phyloP scores from a whole-genome alignment of 2,888 invertebrate species.

The Ligdia adustata region DNA sequence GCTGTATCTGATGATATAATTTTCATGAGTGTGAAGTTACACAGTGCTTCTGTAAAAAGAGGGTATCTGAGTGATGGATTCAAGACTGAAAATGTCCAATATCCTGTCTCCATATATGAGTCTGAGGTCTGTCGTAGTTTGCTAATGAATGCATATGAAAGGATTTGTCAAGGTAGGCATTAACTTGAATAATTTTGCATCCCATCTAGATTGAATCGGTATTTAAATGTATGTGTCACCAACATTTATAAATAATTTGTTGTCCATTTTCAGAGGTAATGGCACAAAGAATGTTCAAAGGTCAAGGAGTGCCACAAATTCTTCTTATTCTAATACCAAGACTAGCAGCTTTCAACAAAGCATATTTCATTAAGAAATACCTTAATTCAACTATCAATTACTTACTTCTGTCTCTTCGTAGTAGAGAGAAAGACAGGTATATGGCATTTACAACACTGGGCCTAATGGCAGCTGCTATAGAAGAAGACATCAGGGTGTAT shows the following conservation, averaged over 20 bases:
- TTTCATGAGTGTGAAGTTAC: slow-evolving; percentile 83
- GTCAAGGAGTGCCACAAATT: slow-evolving; percentile 93
- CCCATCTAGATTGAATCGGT: no score
- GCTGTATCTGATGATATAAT: slow-evolving; percentile 82
- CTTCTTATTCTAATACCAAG: slow-evolving; percentile 94
- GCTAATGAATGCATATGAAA: slow-evolving; percentile 92
- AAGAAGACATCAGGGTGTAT: slow-evolving; percentile 90
- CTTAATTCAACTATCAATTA: slow-evolving; percentile 90
- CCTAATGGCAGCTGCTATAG: slow-evolving; percentile 94
- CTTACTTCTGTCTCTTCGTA: slow-evolving; percentile 89
- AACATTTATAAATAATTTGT: no score
- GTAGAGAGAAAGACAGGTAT: slow-evolving; percentile 93
- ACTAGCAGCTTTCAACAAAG: slow-evolving; percentile 95
- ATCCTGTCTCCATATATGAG: slow-evolving; percentile 88
- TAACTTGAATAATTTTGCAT: no score
- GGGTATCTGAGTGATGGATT: slow-evolving; percentile 76
- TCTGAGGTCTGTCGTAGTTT: slow-evolving; percentile 94
- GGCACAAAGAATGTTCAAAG: slow-evolving; percentile 89
- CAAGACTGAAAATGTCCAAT: slow-evolving; percentile 78
- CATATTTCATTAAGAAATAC: slow-evolving; percentile 90
- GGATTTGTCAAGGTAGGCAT: slow-evolving; percentile 87
- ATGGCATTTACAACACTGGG: slow-evolving; percentile 96
- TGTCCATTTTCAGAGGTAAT: slow-evolving; percentile 88
- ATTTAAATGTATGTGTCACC: no score
- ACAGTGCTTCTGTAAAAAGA: slow-evolving; percentile 84